Evolutionary conservation across 2,888 invertebrate species (phyloP).

Genomic region (Junonia oenone): DNA sequence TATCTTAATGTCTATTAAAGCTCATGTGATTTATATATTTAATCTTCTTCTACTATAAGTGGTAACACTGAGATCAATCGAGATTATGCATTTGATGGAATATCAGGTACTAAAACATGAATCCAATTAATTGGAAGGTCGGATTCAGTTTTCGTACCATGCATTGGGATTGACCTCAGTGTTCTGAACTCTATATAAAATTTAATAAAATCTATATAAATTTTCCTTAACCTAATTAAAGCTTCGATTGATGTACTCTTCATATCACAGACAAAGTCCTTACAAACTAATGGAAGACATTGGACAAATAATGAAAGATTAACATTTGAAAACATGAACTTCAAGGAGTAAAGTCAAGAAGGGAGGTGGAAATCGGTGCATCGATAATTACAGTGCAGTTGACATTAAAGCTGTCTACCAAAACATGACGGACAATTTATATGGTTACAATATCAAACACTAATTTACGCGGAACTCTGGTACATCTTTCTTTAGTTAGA

Average conservation of each 20-base stretch:
- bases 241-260: constrained; percentile 51
- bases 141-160: constrained; percentile 15
- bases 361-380: constrained; percentile 57
- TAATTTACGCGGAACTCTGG: constrained; percentile 47
- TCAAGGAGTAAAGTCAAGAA: constrained; percentile 37
- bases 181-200: constrained; percentile 5
- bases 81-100: constrained; percentile 17
- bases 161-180: constrained; percentile 7
- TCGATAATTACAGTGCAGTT: constrained; percentile 70
- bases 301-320: constrained; percentile 36
- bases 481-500: constrained; percentile 38
- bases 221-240: constrained; percentile 56
- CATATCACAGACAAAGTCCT: constrained; percentile 62
- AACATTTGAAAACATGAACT: constrained; percentile 29
- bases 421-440: constrained; percentile 65
- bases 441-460: constrained; percentile 51
- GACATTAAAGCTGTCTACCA: constrained; percentile 78
- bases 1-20: constrained; percentile 58
- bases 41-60: background rate
- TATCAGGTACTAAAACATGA: constrained; percentile 16
- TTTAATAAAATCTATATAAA: constrained; percentile 12
- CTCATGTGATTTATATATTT: constrained; percentile 35
- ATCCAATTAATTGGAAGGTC: constrained; percentile 7
- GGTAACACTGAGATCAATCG: constrained; percentile 16
- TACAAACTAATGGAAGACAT: constrained; percentile 69